Evolutionary conservation across 2,888 invertebrate species (phyloP).

Genomic region (Halictus quadricinctus): DNA sequence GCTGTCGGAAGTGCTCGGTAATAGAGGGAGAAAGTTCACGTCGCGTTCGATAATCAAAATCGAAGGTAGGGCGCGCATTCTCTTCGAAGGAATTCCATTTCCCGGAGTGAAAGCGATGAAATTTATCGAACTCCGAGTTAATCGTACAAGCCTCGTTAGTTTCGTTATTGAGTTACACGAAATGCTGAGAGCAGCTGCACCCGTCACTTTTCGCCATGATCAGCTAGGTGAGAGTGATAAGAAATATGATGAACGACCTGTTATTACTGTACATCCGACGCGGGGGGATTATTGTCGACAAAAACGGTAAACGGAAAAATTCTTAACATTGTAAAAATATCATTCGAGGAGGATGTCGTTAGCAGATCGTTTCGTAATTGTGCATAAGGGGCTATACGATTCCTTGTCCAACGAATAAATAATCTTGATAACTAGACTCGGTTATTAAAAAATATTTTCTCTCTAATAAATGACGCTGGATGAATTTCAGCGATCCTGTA

Average conservation of each 20-base stretch:
- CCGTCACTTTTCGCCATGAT: constrained; percentile 65
- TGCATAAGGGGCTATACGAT: neutral
- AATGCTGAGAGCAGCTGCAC: constrained; percentile 67
- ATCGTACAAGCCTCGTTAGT: constrained; percentile 65
- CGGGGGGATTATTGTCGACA: constrained; percentile 58
- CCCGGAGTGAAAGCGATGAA: constrained; percentile 37
- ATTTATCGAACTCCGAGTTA: constrained; percentile 52
- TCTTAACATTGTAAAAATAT: constrained; percentile 18
- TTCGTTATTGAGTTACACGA: constrained; percentile 63
- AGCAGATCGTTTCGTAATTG: neutral
- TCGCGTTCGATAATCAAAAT: constrained; percentile 6
- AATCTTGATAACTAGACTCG: neutral
- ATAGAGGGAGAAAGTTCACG: constrained; percentile 14
- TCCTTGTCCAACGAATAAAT: neutral
- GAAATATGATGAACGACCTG: constrained; percentile 68
- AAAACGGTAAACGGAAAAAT: constrained; percentile 26
- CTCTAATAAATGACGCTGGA: neutral
- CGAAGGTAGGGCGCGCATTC: neutral
- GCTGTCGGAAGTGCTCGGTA: neutral
- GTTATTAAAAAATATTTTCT: neutral
- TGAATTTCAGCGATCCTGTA: neutral
- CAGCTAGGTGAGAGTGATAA: constrained; percentile 64
- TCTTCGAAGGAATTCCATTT: constrained; percentile 5
- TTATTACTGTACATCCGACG: constrained; percentile 54
- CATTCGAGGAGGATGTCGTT: neutral